Evolutionary conservation across 2,113 vertebrate species (phyloP).

Genomic region (Scolopax mira): DNA sequence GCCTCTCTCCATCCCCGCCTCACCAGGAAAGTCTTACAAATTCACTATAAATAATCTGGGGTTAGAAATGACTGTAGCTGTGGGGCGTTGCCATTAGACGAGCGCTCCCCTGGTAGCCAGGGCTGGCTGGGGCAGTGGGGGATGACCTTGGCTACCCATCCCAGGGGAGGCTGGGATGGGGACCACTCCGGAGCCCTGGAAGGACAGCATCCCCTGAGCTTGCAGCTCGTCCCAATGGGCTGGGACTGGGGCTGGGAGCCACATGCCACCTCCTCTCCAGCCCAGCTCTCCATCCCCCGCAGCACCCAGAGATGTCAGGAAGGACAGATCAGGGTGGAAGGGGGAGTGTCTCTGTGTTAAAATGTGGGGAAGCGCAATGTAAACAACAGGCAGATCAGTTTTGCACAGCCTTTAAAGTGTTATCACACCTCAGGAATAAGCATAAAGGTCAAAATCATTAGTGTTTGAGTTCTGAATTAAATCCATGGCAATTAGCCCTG

Average conservation of each 20-base stretch:
- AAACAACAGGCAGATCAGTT: background rate
- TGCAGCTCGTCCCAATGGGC: background rate
- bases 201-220: background rate
- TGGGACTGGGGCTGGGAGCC: background rate
- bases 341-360: background rate
- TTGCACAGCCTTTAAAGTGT: background rate
- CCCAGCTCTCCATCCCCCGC: background rate
- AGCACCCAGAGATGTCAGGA: background rate
- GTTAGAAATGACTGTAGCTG: background rate
- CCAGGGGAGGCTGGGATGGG: background rate
- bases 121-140: background rate
- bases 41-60: too few relatives aligned
- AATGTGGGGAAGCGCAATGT: background rate
- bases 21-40: background rate
- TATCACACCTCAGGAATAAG: background rate
- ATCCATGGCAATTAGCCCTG: slow-evolving; percentile 47
- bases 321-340: rapidly evolving
- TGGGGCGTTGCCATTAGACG: rapidly evolving
- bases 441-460: slow-evolving; percentile 55
- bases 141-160: rapidly evolving
- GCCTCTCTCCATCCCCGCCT: background rate
- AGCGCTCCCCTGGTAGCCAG: rapidly evolving
- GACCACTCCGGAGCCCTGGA: background rate
- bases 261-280: rapidly evolving
- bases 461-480: slow-evolving; percentile 42